These are phyloP conservation scores for Megalurothrips usitatus DNA, from an alignment of 2,888 invertebrate genomes.

Conservation along the genomic window DNA sequence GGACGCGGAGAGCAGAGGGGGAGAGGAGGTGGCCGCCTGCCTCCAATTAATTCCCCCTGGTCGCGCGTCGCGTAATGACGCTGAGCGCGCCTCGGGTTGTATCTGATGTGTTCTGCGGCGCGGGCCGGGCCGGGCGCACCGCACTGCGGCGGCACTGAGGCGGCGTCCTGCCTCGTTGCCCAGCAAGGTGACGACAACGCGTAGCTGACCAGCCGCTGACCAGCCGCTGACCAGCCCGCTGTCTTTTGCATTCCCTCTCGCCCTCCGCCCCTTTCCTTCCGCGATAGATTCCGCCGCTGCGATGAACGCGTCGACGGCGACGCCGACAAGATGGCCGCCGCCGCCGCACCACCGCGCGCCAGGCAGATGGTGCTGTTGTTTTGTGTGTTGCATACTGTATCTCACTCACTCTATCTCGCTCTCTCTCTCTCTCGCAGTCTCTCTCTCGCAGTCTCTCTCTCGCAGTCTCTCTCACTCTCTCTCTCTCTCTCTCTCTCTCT, in stretches of 20 bases:
- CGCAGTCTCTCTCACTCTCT: background rate
- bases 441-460: too few species aligned
- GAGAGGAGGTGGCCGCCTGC: too few species aligned
- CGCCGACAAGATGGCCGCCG: background rate
- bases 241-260: too few species aligned
- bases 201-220: background rate
- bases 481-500: conserved; percentile 1
- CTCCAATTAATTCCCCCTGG: too few species aligned
- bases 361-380: background rate
- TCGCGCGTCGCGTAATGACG: too few species aligned
- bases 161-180: background rate
- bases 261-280: background rate
- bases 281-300: background rate
- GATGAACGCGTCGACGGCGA: too few species aligned
- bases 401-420: background rate
- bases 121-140: too few species aligned
- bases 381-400: background rate
- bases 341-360: background rate
- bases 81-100: background rate
- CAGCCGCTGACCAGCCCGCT: background rate
- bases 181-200: background rate
- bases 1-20: too few species aligned
- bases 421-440: background rate
- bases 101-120: background rate
- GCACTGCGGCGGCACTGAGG: background rate